phyloP scores from a whole-genome alignment of 2,888 invertebrate species.

The Dusona sp. region DNA sequence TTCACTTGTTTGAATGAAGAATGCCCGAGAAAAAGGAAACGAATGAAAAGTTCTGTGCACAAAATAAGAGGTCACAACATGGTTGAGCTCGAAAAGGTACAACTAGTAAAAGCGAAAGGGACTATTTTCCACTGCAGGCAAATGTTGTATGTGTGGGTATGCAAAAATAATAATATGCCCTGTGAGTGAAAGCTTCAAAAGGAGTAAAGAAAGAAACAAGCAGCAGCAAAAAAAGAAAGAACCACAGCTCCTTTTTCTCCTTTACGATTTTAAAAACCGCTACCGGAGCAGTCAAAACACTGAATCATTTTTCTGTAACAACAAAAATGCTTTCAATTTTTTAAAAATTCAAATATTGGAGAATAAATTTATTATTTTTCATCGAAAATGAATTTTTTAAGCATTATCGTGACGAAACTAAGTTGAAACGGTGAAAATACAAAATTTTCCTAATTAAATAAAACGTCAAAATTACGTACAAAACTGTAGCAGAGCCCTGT shows the following conservation, averaged over 20 bases:
- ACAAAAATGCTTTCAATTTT: neutral
- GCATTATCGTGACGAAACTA: neutral
- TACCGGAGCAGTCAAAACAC: no score
- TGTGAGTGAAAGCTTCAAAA: neutral
- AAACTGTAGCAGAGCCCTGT: no score
- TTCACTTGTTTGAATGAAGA: neutral
- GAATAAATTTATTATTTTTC: neutral
- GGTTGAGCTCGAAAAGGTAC: neutral
- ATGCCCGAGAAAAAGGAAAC: neutral
- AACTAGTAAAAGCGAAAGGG: slow-evolving; percentile 27
- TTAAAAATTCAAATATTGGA: neutral
- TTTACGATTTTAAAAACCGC: no score
- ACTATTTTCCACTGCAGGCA: slow-evolving; percentile 45
- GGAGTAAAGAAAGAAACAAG: neutral
- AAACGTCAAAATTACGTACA: no score
- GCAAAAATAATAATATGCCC: neutral
- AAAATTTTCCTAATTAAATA: no score
- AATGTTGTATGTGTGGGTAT: neutral
- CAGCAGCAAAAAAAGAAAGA: neutral
- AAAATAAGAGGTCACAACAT: neutral
- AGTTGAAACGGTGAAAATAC: no score
- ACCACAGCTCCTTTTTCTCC: neutral
- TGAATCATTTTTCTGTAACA: neutral
- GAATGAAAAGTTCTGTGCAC: neutral
- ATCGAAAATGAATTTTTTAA: neutral